phyloP scores from a whole-genome alignment of 2,113 vertebrate species.

The Saccopteryx bilineata region DNA sequence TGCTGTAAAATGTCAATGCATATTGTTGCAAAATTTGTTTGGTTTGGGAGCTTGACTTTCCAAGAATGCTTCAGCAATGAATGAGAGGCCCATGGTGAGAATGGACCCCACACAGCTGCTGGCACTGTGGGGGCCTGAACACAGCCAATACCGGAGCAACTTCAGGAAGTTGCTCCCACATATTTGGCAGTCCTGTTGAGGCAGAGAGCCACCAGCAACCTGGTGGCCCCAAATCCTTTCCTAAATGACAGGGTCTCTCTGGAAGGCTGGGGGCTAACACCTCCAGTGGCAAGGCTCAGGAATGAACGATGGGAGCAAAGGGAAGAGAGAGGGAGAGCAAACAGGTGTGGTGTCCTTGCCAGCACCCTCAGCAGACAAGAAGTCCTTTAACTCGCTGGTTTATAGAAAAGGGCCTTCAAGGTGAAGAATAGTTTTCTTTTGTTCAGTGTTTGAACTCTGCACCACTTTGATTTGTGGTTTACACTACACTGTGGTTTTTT shows the following conservation, averaged over 20 bases:
- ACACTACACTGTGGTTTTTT: not conserved
- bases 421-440: slow-evolving; percentile 59
- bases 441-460: slow-evolving; percentile 44
- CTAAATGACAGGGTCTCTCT: slow-evolving; percentile 8
- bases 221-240: not conserved
- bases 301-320: not conserved
- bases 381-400: slow-evolving; percentile 35
- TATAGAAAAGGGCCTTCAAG: not conserved
- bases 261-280: not conserved
- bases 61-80: slow-evolving; percentile 61
- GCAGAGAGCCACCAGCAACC: not conserved
- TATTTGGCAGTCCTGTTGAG: slow-evolving; percentile 22
- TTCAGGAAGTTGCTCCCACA: not conserved
- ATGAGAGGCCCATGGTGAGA: not conserved
- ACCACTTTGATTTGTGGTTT: slow-evolving; percentile 44
- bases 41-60: slow-evolving; percentile 58
- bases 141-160: not conserved
- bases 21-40: slow-evolving; percentile 50
- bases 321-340: not conserved
- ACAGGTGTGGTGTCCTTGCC: not conserved
- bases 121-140: not conserved
- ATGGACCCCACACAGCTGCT: slow-evolving; percentile 39
- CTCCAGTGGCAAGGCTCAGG: not conserved
- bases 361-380: not conserved
- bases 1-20: not conserved